A percentile compares a stretch with the other conserved stretches of the same genome.
These are phyloP conservation scores for Bubalus kerabau DNA, from an alignment of 2,113 vertebrate genomes.

Conservation along the genomic window DNA sequence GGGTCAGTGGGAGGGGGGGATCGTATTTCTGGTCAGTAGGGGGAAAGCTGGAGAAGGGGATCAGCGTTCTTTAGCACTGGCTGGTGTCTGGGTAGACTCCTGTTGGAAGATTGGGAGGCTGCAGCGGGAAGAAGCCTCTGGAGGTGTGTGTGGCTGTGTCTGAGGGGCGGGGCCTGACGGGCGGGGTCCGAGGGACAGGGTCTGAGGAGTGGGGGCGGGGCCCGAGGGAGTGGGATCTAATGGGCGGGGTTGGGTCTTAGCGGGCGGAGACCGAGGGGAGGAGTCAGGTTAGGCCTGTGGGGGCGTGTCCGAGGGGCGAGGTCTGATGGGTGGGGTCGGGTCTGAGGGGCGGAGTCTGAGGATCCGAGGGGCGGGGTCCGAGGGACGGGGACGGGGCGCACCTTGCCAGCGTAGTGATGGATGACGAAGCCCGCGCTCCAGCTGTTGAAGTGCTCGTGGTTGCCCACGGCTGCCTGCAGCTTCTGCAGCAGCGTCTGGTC, in stretches of 20 bases:
- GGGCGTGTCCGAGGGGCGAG: too few relatives aligned
- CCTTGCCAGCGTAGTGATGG: constrained; percentile 98
- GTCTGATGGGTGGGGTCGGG: background rate
- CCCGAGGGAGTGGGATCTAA: too few relatives aligned
- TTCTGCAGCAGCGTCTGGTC: constrained; percentile 95
- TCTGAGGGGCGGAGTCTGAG: background rate
- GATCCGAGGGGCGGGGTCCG: background rate
- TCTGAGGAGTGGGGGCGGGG: too few relatives aligned
- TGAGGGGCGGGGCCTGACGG: background rate
- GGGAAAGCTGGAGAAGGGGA: background rate
- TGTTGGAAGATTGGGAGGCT: background rate
- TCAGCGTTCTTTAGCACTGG: background rate
- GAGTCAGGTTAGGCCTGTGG: too few relatives aligned
- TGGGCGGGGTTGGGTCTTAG: too few relatives aligned
- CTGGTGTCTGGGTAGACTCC: too few relatives aligned
- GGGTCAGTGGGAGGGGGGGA: background rate
- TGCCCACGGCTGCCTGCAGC: constrained; percentile 91
- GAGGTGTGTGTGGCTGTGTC: background rate
- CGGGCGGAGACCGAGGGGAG: too few relatives aligned
- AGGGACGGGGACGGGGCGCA: constrained; percentile 26
- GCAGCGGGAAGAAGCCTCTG: accelerated
- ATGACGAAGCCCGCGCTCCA: constrained; percentile 94
- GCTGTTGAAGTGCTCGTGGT: constrained; percentile 96
- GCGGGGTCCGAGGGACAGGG: too few relatives aligned
- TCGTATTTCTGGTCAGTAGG: background rate